Percentiles rank a stretch among this genome's conserved stretches.
Evolutionary conservation across 2,888 invertebrate species (phyloP).

Genomic region (Cosmia trapezina): DNA sequence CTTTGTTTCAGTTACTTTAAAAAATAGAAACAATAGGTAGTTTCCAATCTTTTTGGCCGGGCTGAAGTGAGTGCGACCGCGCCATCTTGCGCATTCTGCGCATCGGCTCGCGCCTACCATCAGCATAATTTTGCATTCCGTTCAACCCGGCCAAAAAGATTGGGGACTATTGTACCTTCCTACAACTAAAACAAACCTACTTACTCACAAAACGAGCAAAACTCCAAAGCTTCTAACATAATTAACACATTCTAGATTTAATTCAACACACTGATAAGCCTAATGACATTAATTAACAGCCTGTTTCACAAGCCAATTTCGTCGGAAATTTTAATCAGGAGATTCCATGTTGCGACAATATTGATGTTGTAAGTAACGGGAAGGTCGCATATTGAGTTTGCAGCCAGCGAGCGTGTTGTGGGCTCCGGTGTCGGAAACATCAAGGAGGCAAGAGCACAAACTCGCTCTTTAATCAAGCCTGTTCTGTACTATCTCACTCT

Average conservation of each 20-base stretch:
- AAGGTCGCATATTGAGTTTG: conserved; percentile 58
- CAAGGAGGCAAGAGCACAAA: conserved; percentile 47
- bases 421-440: conserved; percentile 56
- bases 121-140: too few species aligned
- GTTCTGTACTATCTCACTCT: conserved; percentile 42
- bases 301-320: conserved; percentile 21
- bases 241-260: conserved; percentile 23
- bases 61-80: too few species aligned
- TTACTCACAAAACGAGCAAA: not conserved
- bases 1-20: not conserved
- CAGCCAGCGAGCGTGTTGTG: conserved; percentile 44
- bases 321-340: conserved; percentile 41
- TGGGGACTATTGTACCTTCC: too few species aligned
- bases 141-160: too few species aligned
- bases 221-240: not conserved
- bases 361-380: conserved; percentile 38
- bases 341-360: conserved; percentile 37
- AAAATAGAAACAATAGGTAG: not conserved
- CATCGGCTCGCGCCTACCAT: too few species aligned
- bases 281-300: conserved; percentile 37
- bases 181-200: not conserved
- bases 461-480: conserved; percentile 68
- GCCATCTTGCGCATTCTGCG: too few species aligned
- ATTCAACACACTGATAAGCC: conserved; percentile 9
- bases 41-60: too few species aligned